These are phyloP conservation scores for Sebastes itinus DNA, from an alignment of 2,797 vertebrate species.

Conservation along the genomic window DNA sequence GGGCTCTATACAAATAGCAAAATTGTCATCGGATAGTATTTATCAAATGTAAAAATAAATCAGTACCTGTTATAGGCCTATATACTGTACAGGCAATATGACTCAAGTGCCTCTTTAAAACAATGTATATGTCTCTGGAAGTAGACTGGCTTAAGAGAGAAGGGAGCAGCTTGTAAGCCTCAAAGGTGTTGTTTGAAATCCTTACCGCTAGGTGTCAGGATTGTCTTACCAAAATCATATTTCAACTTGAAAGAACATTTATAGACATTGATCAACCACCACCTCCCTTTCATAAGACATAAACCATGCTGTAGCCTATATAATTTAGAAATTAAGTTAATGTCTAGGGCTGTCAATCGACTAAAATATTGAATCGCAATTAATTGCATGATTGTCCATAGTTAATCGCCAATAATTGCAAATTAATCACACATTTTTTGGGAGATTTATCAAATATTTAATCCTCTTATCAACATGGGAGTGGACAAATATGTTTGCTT, in stretches of 20 bases:
- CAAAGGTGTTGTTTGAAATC: not conserved
- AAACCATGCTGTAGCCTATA: not conserved
- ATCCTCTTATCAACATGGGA: too few relatives aligned
- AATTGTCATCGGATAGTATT: not conserved
- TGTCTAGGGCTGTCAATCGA: not conserved
- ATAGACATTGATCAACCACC: not conserved
- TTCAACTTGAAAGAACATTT: not conserved
- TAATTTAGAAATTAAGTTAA: not conserved
- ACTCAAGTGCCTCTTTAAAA: not conserved
- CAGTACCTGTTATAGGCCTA: not conserved
- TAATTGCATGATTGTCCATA: too few relatives aligned
- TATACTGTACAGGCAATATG: not conserved
- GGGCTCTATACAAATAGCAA: not conserved
- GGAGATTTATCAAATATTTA: too few relatives aligned
- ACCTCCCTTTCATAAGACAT: not conserved
- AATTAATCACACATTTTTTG: too few relatives aligned
- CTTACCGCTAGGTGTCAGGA: conserved; percentile 44
- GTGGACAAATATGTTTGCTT: too few relatives aligned
- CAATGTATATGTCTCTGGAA: not conserved
- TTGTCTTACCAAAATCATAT: not conserved
- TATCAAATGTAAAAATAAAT: not conserved
- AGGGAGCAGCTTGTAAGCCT: not conserved
- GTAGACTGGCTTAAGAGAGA: not conserved
- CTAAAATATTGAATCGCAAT: too few relatives aligned
- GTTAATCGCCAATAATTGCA: too few relatives aligned